These are phyloP conservation scores for Cladorhizidae sp. DNA, from an alignment of 37 sponge, comb jelly and placozoan genomes.

Conservation along the genomic window DNA sequence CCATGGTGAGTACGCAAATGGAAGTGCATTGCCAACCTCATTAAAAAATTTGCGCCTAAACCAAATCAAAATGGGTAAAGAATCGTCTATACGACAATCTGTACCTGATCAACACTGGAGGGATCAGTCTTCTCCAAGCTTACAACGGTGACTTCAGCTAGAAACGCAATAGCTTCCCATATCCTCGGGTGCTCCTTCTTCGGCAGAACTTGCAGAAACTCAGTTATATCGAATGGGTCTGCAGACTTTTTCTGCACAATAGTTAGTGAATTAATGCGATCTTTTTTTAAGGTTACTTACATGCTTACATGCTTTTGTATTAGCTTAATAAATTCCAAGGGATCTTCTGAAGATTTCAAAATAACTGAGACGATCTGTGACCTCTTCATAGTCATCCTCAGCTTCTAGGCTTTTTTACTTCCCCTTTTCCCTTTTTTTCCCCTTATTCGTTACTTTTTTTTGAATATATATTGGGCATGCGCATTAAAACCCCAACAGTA, in stretches of 20 bases:
- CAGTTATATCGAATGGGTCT: conserved; percentile 40
- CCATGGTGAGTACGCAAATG: no score
- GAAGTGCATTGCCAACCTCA: no score
- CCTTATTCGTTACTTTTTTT: neutral
- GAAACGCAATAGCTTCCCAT: conserved; percentile 28
- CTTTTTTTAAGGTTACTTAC: conserved; percentile 23
- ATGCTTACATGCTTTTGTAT: conserved; percentile 56
- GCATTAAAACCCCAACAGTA: neutral
- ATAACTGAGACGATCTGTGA: conserved; percentile 22
- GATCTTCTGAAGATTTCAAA: conserved; percentile 18
- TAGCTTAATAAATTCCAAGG: conserved; percentile 25
- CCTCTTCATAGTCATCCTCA: conserved; percentile 36
- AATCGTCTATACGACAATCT: no score
- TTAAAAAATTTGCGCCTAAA: neutral
- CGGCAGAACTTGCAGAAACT: conserved; percentile 60
- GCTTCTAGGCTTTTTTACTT: no score
- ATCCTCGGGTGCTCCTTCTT: conserved; percentile 36
- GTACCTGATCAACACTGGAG: no score
- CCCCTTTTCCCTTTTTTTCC: no score
- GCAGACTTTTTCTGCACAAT: conserved; percentile 18
- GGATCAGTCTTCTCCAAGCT: no score
- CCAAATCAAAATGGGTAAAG: no score
- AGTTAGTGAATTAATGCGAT: neutral
- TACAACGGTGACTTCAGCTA: no score
- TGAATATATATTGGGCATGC: conserved; percentile 12